Percentiles rank a stretch among this genome's conserved stretches.
Evolutionary conservation across 2,888 invertebrate genomes (phyloP).

Genomic region (Chesias legatella): DNA sequence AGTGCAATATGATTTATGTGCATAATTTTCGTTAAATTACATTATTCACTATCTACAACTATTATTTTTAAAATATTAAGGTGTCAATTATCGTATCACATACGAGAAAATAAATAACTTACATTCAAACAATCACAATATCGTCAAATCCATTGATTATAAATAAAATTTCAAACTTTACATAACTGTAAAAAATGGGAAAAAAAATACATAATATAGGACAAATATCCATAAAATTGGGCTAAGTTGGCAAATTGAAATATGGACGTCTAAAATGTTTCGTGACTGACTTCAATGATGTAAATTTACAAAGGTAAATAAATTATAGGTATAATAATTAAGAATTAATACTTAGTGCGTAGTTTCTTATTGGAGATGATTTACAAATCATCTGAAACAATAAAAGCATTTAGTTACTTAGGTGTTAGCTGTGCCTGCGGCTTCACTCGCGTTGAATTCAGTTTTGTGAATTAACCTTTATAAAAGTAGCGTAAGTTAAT

Average conservation of each 20-base stretch:
- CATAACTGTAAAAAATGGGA: not conserved
- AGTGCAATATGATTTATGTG: too few relatives aligned
- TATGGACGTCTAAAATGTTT: slow-evolving; percentile 17
- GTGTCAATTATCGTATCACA: slow-evolving; percentile 3
- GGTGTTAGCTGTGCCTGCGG: too few relatives aligned
- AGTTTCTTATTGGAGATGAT: slow-evolving; percentile 29
- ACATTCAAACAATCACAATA: slow-evolving; percentile 35
- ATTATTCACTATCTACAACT: not conserved
- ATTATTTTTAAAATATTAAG: slow-evolving; percentile 8
- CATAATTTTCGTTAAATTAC: slow-evolving; percentile 1
- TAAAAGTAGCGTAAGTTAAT: too few relatives aligned
- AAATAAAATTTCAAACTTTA: slow-evolving; percentile 7
- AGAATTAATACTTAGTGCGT: slow-evolving; percentile 41
- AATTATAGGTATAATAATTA: slow-evolving; percentile 27
- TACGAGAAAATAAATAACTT: slow-evolving; percentile 33
- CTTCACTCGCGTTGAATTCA: too few relatives aligned
- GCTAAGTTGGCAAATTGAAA: slow-evolving; percentile 20
- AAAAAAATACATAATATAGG: too few relatives aligned
- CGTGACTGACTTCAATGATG: not conserved
- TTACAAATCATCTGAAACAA: slow-evolving; percentile 33
- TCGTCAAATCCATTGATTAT: slow-evolving; percentile 32
- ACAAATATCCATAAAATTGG: slow-evolving; percentile 9
- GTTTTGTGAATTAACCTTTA: too few relatives aligned
- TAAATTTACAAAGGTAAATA: slow-evolving; percentile 14
- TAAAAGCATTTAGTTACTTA: too few relatives aligned